phyloP scores from a whole-genome alignment of 2,888 invertebrate species.

The Actias luna region DNA sequence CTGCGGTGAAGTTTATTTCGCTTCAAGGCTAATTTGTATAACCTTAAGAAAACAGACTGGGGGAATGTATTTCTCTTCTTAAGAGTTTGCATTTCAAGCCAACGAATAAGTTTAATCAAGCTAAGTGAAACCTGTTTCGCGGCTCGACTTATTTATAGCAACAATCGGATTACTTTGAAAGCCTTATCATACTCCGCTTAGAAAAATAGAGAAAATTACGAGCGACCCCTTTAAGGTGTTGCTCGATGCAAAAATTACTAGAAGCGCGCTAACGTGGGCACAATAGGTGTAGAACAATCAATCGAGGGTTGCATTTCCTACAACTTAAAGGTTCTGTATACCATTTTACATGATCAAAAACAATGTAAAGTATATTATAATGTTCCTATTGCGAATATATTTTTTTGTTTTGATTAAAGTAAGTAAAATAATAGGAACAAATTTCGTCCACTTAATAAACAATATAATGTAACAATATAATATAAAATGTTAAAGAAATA shows the following conservation, averaged over 20 bases:
- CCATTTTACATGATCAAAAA: too few relatives aligned
- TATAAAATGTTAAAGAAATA: too few relatives aligned
- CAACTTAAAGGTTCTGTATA: constrained; percentile 4
- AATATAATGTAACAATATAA: too few relatives aligned
- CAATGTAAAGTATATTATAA: too few relatives aligned
- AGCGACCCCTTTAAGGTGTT: constrained; percentile 42
- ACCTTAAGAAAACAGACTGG: neutral
- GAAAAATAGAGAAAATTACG: constrained; percentile 17
- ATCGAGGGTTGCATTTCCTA: neutral
- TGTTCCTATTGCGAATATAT: too few relatives aligned
- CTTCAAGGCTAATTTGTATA: neutral
- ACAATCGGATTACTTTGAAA: constrained; percentile 11
- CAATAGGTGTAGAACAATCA: constrained; percentile 29
- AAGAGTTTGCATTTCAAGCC: neutral
- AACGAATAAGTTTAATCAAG: neutral
- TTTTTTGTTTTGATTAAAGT: too few relatives aligned
- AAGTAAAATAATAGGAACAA: too few relatives aligned
- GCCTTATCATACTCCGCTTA: constrained; percentile 12
- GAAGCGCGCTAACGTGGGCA: constrained; percentile 41
- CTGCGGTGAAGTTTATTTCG: neutral
- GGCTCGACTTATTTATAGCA: neutral
- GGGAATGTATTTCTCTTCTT: neutral
- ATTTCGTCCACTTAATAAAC: too few relatives aligned
- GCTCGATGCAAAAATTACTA: constrained; percentile 48
- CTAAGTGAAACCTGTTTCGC: neutral